Base-by-base conservation (phyloP, 2,797 vertebrate genomes). In the Iguana delicatissima region DNA sequence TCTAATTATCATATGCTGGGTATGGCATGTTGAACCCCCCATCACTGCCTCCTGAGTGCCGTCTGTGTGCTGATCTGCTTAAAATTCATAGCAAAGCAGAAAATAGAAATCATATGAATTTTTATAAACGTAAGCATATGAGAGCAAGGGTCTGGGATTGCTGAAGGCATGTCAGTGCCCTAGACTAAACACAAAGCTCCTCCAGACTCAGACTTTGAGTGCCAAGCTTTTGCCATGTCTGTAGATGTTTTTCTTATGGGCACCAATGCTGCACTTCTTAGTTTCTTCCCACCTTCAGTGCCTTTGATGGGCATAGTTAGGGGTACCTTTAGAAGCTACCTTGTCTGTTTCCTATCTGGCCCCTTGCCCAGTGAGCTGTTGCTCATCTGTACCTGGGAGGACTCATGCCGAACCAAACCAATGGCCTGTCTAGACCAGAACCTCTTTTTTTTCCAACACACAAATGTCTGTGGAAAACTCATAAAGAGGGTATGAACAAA, bases 51-150 rank as follows among this genome's bases (percentile, higher is more conserved):
- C 76, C 10, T 32, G 67, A 10, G 16, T 38, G 42, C 79, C 2
- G 2, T 74, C 79, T 13, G 8, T 26, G 13, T 35, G 3, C 29
- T 2, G 35, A 86, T 73, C 89, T 90, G 79, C 32, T 90, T 87
- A 87, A 87, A 55, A 87, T 87, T 82, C 72, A 82, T 4, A 16
- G 20, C 18, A 62, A 87, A 82, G 69, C 32, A 14, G 57, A n/a
- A 90, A 87, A 90, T 90, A 87, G 89, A 76, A 83, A 38, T 69
- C 67, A 3, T 38, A 6, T 90, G 89, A 74, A 16, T 90, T 87
- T 90, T 87, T 67, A 77, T 82, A 64, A 87, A 83, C 35, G 10
- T 32, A 64, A 52, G n/a, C 9, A 18, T 67, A 24, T 76, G 24
- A 64, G 69, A 80, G 72, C n/a, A 16, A 72, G 80, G 89, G 81